Evolutionary conservation across 2,888 invertebrate species (phyloP).

Genomic region (Drosophila paracracens): DNA sequence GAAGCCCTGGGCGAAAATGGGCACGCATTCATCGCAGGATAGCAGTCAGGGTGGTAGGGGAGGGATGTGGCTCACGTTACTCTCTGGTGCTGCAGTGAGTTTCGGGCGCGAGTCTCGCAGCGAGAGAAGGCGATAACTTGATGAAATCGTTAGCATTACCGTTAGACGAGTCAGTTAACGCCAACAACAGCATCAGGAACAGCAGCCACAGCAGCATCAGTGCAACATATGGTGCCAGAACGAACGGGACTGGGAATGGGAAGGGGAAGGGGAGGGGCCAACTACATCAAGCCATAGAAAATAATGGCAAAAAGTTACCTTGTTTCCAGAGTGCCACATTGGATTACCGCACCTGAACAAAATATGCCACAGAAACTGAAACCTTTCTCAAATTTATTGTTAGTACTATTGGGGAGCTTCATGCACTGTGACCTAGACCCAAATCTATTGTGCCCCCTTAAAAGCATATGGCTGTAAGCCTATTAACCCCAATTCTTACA

Average conservation of each 20-base stretch:
- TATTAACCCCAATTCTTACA: neutral
- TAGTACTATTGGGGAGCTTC: neutral
- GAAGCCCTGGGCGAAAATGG: conserved; percentile 30
- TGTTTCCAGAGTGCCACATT: neutral
- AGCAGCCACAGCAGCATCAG: neutral
- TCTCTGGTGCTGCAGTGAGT: conserved; percentile 18
- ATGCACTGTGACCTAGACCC: neutral
- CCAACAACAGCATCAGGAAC: conserved; percentile 26
- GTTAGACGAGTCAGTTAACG: conserved; percentile 55
- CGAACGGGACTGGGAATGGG: neutral
- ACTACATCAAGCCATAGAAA: conserved; percentile 33
- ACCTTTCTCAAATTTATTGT: neutral
- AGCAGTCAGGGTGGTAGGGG: neutral
- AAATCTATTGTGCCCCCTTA: neutral
- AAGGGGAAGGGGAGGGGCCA: neutral
- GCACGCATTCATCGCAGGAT: neutral
- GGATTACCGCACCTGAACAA: neutral
- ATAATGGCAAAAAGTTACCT: conserved; percentile 22
- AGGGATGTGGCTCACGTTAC: neutral
- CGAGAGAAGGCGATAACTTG: conserved; percentile 51
- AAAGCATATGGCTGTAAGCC: neutral
- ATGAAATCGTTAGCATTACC: conserved; percentile 71
- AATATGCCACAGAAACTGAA: conserved; percentile 7
- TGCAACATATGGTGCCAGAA: conserved; percentile 21
- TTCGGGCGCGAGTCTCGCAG: conserved; percentile 28